A percentile compares a stretch with the other conserved stretches of the same genome.
phyloP scores from a whole-genome alignment of 2,797 vertebrate genomes.

The Ptychadena robeensis region DNA sequence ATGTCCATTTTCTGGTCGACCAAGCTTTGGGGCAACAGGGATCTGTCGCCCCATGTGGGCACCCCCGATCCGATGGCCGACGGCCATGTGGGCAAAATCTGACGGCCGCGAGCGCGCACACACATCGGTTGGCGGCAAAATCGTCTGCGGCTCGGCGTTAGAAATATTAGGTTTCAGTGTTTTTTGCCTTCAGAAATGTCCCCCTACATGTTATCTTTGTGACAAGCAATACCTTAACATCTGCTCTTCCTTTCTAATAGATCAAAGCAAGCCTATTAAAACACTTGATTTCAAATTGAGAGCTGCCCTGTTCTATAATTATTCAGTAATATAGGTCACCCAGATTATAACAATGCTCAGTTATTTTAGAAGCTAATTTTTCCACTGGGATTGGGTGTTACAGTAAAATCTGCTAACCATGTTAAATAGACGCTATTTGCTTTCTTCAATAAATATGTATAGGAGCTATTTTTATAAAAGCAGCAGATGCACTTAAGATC shows the following conservation, averaged over 20 bases:
- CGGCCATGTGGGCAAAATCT: too few relatives aligned
- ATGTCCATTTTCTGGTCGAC: too few relatives aligned
- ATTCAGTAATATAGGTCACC: conserved; percentile 31
- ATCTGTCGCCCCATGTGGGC: too few relatives aligned
- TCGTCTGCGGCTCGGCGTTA: too few relatives aligned
- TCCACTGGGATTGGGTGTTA: conserved; percentile 7
- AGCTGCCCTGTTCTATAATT: neutral
- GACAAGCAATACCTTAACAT: neutral
- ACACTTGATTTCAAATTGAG: conserved; percentile 1
- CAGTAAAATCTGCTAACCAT: neutral
- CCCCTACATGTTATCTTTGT: neutral
- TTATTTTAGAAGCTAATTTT: conserved; percentile 24
- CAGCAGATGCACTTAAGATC: neutral
- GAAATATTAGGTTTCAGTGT: neutral
- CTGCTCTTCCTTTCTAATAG: neutral
- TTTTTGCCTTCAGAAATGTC: neutral
- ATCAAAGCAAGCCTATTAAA: neutral
- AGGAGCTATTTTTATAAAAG: neutral
- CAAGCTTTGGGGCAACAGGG: too few relatives aligned
- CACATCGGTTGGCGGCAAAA: too few relatives aligned
- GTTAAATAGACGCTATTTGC: conserved; percentile 16
- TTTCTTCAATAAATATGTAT: conserved; percentile 12
- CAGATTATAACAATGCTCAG: conserved; percentile 15
- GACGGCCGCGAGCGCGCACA: too few relatives aligned
- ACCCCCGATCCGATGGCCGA: too few relatives aligned